A percentile compares a stretch with the other conserved stretches of the same genome.
phyloP scores from a whole-genome alignment of 2,888 invertebrate species.

The Imbricaverruca yamaguchii region DNA sequence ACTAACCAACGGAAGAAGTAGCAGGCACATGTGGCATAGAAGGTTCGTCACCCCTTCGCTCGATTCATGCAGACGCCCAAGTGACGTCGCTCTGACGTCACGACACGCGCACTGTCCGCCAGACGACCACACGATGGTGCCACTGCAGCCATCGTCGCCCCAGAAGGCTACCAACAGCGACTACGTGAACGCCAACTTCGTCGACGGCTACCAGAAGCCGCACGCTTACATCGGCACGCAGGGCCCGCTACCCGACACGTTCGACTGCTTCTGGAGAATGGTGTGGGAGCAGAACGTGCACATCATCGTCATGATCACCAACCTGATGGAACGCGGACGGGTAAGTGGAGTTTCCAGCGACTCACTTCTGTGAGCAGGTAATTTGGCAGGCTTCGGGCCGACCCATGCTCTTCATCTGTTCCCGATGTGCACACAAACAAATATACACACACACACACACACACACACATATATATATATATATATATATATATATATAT shows the following conservation, averaged over 20 bases:
- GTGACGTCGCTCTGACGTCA: too few relatives aligned
- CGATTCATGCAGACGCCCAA: too few relatives aligned
- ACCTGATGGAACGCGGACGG: slow-evolving; percentile 84
- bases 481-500: too few relatives aligned
- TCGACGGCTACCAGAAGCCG: slow-evolving; percentile 75
- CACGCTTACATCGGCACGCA: slow-evolving; percentile 72
- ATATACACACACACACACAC: too few relatives aligned
- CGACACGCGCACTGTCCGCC: slow-evolving; percentile 25
- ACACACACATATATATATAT: too few relatives aligned
- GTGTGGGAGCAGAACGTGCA: slow-evolving; percentile 92
- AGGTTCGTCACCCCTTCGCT: too few relatives aligned
- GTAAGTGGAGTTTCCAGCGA: slow-evolving; percentile 57
- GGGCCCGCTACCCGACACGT: slow-evolving; percentile 80
- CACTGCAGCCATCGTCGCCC: slow-evolving; percentile 41
- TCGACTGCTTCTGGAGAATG: slow-evolving; percentile 96
- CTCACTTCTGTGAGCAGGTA: too few relatives aligned
- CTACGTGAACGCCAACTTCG: slow-evolving; percentile 94
- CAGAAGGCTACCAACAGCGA: slow-evolving; percentile 57
- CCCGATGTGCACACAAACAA: too few relatives aligned
- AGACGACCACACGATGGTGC: slow-evolving; percentile 54
- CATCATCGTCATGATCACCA: slow-evolving; percentile 96
- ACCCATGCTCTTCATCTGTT: too few relatives aligned
- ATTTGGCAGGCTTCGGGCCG: too few relatives aligned
- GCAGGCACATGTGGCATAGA: too few relatives aligned
- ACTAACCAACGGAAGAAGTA: too few relatives aligned